Base-by-base conservation (phyloP, 2,113 vertebrate species). In the Pimephales promelas region DNA sequence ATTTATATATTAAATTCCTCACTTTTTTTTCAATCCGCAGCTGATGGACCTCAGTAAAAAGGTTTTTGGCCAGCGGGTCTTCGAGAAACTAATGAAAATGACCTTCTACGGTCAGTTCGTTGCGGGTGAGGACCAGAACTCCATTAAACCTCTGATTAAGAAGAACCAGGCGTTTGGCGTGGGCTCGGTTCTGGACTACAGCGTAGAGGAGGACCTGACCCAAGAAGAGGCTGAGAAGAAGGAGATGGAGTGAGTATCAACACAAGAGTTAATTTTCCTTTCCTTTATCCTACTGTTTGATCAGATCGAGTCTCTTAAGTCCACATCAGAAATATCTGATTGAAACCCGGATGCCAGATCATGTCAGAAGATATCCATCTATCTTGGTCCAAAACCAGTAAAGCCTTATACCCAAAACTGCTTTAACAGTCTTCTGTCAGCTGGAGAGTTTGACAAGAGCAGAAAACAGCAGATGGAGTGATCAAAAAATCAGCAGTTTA, bases 41-140 rank as follows among this genome's bases (percentile, higher is more conserved):
- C 89, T 97, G 43, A 94, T 96, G 84, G 90, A 86, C n/a, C 43
- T 95, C 0, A 84, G 94, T 78, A 93, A 90, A 90, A 93, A 87
- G 77, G 10, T 98, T 4, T 82, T 98, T 28, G 96, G 97, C 0
- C 94, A 93, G 88, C 86, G 71, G 82, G 89, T 93, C 34, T 98
- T 98, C n/a, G 87, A 96, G 70, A 89, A 86, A 81, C 82, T 97
- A 20, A 97, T 99, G 97, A 98, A 97, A 92, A 92, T 96, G 94
- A 97, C 97, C 0, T 97, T 98, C 91, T 99, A 98, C 1, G 96
- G 97, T 14, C 97, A 98, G 87, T 98, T 98, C 90, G 97, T 98
- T 83, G 97, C 96, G 0, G 97, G 97, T 0, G 96, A 98, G 88
- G 95, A 99, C 92, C 96, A 96, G 84, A 88, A 94, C 61, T 87